phyloP scores from a whole-genome alignment of 2,888 invertebrate genomes.

The Callyntrura guangdongensis region DNA sequence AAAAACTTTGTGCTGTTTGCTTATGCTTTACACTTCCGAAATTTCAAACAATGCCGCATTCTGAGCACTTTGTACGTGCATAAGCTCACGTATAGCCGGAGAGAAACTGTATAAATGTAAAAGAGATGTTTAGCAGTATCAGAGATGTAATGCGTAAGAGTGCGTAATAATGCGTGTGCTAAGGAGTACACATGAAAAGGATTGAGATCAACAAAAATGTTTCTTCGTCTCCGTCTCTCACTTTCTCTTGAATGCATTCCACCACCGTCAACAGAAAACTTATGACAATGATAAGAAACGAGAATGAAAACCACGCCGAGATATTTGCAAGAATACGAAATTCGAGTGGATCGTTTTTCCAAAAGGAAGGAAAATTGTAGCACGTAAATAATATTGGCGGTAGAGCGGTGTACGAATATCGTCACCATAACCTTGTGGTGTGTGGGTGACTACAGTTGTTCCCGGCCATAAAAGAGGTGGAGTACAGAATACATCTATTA shows the following conservation, averaged over 20 bases:
- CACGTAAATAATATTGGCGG: background rate
- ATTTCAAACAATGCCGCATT: constrained; percentile 17
- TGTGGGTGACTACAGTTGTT: background rate
- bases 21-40: background rate
- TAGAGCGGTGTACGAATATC: background rate
- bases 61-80: background rate
- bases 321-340: background rate
- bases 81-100: background rate
- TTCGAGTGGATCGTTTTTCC: background rate
- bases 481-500: constrained; percentile 1
- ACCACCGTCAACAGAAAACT: constrained; percentile 1
- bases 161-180: background rate
- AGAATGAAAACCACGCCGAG: constrained; percentile 7
- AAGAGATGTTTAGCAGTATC: no score
- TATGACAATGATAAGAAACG: constrained; percentile 37
- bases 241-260: constrained; percentile 11
- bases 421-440: constrained; percentile 1
- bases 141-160: no score
- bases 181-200: background rate
- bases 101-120: background rate
- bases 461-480: background rate
- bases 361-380: background rate
- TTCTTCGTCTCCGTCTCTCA: background rate
- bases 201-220: constrained; percentile 32
- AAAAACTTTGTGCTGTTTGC: constrained; percentile 56